Evolutionary conservation across 2,888 invertebrate genomes (phyloP), one percentile per base, ranked within the genome.

Genomic region (Tetanocera ferruginea): DNA sequence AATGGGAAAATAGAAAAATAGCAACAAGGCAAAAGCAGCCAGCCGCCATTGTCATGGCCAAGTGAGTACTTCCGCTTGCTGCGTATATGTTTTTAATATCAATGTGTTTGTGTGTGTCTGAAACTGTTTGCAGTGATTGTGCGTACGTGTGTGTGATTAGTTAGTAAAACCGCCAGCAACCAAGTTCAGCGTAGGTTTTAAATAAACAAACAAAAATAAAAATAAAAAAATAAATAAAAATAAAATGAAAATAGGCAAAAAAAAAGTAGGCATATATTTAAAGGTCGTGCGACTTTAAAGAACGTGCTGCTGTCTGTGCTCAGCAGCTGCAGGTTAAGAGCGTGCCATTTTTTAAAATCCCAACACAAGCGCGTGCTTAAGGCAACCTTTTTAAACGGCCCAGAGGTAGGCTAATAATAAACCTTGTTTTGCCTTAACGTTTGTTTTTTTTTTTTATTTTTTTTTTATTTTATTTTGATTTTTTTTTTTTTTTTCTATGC

Each of bases 1-100:
- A 43, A 14, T 43, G 23, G 23, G 28, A 25, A 60, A 19, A 14
- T 28, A 28, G 11, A 60, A 14, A 25, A 28, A 60, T 5, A 37
- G 31, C n/a, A 55, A 23, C 28, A 52, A 28, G n/a, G n/a, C 14
- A 23, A 34, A 51, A 55, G 34, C 8, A 52, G n/a, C 19, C 28
- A 34, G 55, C 55, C 19, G 52, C 57, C 72, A 72, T 57, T 72
- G 57, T 72, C 72, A 72, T 23, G 72, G 72, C 57, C 72, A 60
- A 43, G 60, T 17, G 23, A 72, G 37, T 34, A 23, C 60, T 57
- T 72, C 57, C 72, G 69, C n/a, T 69, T 25, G 28, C 28, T 51
- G 51, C 51, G 51, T 51, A 3, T 34, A 37, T 34, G 51, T 28
- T 8, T 37, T 62, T 17, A 25, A 17, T n/a, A n/a, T n/a, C n/a